Base-by-base conservation (phyloP, 2,888 invertebrate genomes). In the Aspidiotus destructor region DNA sequence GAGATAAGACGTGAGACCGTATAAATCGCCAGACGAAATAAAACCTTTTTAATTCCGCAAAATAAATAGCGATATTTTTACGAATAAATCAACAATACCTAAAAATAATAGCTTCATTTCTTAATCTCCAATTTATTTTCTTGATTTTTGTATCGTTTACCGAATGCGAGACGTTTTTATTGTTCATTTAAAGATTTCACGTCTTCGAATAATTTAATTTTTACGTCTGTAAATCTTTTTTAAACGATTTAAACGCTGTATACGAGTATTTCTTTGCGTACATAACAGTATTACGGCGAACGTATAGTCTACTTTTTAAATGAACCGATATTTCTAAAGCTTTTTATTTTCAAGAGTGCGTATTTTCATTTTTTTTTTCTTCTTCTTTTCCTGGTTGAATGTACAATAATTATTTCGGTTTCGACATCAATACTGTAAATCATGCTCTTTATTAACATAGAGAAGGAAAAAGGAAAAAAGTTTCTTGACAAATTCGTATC, bases 91-190 rank as follows among this genome's bases (percentile, higher is more conserved):
- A 48, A 48, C 11, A 48, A n/a, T 13, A 48, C 10, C 48, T 48
- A 48, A 48, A n/a, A 48, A 48, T 48, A 48, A 48, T n/a, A n/a
- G 48, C 11, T 48, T 48, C n/a, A 48, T 48, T 48, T 48, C 48
- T 48, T 48, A 48, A 48, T 48, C 48, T 48, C n/a, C 48, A 48
- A 48, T 48, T 48, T 48, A 48, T 48, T 48, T 48, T 48, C 48
- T 48, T 48, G 48, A 48, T 48, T 48, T 48, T 48, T 48, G 48
- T 48, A 48, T 48, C 48, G 48, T 48, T 48, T 48, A 48, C 11
- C n/a, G 48, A 48, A n/a, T n/a, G 10, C 48, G 48, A 48, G 48
- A 48, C 48, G 48, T 48, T 48, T 48, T 48, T 48, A 48, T 48
- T 48, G 48, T 48, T 48, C 48, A 48, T 48, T 48, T 48, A 48